Base-by-base conservation (phyloP, 2,797 vertebrate genomes). In the Stomatorhinus walkeri region DNA sequence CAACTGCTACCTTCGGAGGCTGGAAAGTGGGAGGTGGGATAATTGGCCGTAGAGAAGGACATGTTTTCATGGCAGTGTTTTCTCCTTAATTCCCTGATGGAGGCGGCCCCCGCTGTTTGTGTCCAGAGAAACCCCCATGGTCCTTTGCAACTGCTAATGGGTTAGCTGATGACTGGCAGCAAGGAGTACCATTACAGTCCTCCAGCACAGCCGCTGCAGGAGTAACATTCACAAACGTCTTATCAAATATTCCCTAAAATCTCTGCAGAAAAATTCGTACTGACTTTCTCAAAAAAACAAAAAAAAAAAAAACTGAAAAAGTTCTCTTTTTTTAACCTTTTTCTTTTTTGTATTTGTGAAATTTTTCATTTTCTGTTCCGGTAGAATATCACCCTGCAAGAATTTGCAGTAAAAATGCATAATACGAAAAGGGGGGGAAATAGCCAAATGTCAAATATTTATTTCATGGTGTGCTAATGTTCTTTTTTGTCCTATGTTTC, bases 11-110 rank as follows among this genome's bases (percentile, higher is more conserved):
- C 56, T 43, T 54, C 52, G 9, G 88, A 64, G 81, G 28, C 54
- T 36, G 56, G 46, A 64, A 68, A 89, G 79, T 24, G 56, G 83
- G 56, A 51, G 81, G 76, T 48, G 43, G 54, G 79, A 85, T 89
- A 89, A 85, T 89, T 89, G 88, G 56, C 22, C 79, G 43, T 46
- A 28, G 51, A 48, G 14, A 5, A 40, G 79, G 88, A 85, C 24
- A 88, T 51, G 56, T 88, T 88, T 83, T 64, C 9, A 22, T 49
- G 16, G 56, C 16, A 46, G 54, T 88, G 72, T 68, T 85, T 52
- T 40, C 88, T 64, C 79, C 52, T 56, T 56, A 36, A 64, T 85
- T 51, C 56, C 81, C 46, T 2, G 81, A 64, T 85, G 88, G 88
- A 68, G 84, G 88, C 5, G 56, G 6, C 9, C 43, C 56, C 79